A percentile compares a stretch with the other conserved stretches of the same genome.
phyloP scores from a whole-genome alignment of 37 sponge, comb jelly and placozoan genomes.

The Cladorhizidae sp. region DNA sequence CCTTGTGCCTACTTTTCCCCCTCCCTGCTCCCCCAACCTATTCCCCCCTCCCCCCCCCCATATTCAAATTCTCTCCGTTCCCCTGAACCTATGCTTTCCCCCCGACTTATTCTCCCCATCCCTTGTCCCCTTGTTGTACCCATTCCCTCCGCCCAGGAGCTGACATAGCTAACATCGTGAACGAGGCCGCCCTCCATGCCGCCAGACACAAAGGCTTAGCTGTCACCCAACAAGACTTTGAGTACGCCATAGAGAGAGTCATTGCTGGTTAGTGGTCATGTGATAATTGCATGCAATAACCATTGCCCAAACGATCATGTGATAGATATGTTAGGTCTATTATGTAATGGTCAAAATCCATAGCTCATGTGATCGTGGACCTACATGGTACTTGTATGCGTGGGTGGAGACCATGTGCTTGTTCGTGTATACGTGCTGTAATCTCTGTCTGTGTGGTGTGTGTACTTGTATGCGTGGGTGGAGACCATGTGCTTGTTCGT shows the following conservation, averaged over 20 bases:
- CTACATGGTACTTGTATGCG: too few species aligned
- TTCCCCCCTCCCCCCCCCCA: background rate
- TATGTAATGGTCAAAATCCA: too few species aligned
- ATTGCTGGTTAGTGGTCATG: constrained; percentile 67
- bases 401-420: too few species aligned
- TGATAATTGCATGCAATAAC: background rate
- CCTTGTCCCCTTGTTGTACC: background rate
- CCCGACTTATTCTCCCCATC: background rate
- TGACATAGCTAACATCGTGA: constrained; percentile 95
- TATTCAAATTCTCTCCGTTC: background rate
- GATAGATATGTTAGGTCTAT: too few species aligned
- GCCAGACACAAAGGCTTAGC: constrained; percentile 54
- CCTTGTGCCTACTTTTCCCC: too few species aligned
- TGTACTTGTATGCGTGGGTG: too few species aligned
- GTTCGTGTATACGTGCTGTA: too few species aligned
- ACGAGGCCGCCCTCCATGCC: constrained; percentile 95
- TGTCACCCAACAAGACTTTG: constrained; percentile 75
- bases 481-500: too few species aligned
- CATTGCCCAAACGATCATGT: constrained; percentile 1
- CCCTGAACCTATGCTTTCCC: background rate
- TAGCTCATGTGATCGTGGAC: too few species aligned
- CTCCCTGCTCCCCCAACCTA: too few species aligned
- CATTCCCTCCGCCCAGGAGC: constrained; percentile 62
- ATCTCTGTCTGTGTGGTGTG: too few species aligned
- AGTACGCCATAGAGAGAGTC: constrained; percentile 92